Base-by-base conservation (phyloP, 2,888 invertebrate genomes). In the Latheticus oryzae region DNA sequence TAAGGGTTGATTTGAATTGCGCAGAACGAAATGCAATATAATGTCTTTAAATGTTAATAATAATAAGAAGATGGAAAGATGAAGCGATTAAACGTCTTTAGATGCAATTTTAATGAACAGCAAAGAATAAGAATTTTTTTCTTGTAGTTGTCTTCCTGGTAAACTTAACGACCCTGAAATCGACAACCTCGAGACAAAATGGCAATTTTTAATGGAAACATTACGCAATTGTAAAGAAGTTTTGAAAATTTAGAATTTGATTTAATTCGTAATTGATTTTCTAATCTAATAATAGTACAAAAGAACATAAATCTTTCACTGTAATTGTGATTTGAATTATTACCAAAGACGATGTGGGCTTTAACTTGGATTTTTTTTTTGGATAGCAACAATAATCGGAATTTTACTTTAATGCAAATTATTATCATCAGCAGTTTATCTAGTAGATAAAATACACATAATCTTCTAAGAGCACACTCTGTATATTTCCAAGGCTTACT, bases 1-100 rank as follows among this genome's bases (percentile, higher is more conserved):
- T 47, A 54, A 23, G 15, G 30, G 28, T 26, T 54, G 28, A 42
- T 50, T 37, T 50, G 32, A 30, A 32, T 32, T 13, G 45, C 19
- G 26, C 42, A 38, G 32, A 16, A n/a, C 16, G 32, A n/a, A n/a
- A n/a, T 38, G 38, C 38, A 38, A 16, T 13, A 23, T 38, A 11
- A 12, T 16, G 38, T 35, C n/a, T n/a, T n/a, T n/a, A n/a, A n/a
- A n/a, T n/a, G n/a, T n/a, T n/a, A n/a, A n/a, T n/a, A n/a, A 17
- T 35, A 16, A 35, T 35, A 35, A 19, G 7, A 19, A 16, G 21
- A 5, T 15, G 35, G 17, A 35, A 11, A 35, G 15, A 24, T 32
- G 11, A 32, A 16, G 30, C 45, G 32, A 45, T 45, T 45, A 42
- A 42, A 15, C 24, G 42, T 23, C 42, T 21, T 42, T n/a, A n/a